Evolutionary conservation across 1,140 invertebrate genomes (phyloP).

Genomic region (Ooceraea biroi): DNA sequence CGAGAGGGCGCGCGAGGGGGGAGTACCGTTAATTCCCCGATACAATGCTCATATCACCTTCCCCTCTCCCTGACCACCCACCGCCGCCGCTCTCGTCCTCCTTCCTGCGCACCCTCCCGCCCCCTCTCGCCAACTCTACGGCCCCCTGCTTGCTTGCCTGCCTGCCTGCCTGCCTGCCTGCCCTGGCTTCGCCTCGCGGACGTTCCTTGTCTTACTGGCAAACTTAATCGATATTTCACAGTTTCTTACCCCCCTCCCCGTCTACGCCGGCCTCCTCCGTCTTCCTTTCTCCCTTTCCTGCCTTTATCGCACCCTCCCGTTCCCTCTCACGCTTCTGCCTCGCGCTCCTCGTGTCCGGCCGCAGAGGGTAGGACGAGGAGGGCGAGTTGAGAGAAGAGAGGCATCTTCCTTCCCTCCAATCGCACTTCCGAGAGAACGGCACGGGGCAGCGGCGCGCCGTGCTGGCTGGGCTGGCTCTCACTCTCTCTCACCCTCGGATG

Average conservation of each 20-base stretch:
- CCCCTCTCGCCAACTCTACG: constrained; percentile 35
- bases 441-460: constrained; percentile 69
- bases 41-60: constrained; percentile 87
- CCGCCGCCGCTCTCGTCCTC: constrained; percentile 66
- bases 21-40: constrained; percentile 86
- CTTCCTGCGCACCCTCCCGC: constrained; percentile 56
- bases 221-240: constrained; percentile 87
- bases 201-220: constrained; percentile 87
- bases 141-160: constrained; percentile 64
- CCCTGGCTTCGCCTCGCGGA: constrained; percentile 81
- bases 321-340: constrained; percentile 50
- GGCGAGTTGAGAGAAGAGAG: constrained; percentile 65
- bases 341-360: constrained; percentile 83
- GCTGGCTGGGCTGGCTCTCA: constrained; percentile 66
- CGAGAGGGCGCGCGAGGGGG: constrained; percentile 66
- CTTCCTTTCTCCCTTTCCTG: constrained; percentile 62
- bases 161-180: constrained; percentile 67
- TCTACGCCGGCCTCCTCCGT: constrained; percentile 66
- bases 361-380: constrained; percentile 77
- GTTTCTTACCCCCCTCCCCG: constrained; percentile 85
- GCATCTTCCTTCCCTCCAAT: constrained; percentile 84
- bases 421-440: constrained; percentile 79
- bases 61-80: constrained; percentile 80
- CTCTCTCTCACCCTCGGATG: constrained; percentile 63
- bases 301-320: constrained; percentile 53